These are phyloP conservation scores for Botia almorhae DNA, from an alignment of 2,797 vertebrate species.

Conservation along the genomic window DNA sequence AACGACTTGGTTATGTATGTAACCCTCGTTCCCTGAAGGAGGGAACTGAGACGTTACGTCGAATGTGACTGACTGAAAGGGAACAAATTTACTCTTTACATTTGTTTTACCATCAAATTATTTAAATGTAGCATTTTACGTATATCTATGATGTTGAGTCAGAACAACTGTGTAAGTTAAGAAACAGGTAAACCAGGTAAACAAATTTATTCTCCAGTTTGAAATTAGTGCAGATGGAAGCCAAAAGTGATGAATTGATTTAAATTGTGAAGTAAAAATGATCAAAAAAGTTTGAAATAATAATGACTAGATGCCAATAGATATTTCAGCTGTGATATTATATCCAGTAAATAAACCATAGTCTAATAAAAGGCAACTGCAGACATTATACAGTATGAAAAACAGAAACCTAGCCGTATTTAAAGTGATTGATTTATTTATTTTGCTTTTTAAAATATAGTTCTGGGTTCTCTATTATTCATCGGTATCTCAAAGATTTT, in stretches of 20 bases:
- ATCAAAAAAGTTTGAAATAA: background rate
- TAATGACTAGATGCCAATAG: slow-evolving; percentile 5
- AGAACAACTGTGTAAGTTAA: too few species aligned
- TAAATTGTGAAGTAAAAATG: background rate
- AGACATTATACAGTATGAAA: slow-evolving; percentile 14
- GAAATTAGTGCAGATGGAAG: too few species aligned
- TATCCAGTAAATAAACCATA: background rate
- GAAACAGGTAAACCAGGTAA: too few species aligned
- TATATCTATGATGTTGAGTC: too few species aligned
- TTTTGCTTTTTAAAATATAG: slow-evolving; percentile 20
- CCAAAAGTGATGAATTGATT: background rate
- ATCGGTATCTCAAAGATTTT: slow-evolving; percentile 18
- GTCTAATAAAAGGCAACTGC: slow-evolving; percentile 12
- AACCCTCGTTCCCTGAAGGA: too few species aligned
- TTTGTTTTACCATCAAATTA: too few species aligned
- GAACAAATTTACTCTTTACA: background rate
- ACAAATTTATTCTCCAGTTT: too few species aligned
- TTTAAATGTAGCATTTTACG: too few species aligned
- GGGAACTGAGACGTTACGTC: too few species aligned
- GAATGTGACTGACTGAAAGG: too few species aligned
- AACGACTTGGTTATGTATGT: too few species aligned
- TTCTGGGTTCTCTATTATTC: slow-evolving; percentile 33
- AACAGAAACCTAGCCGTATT: slow-evolving; percentile 17
- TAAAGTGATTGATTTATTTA: slow-evolving; percentile 28
- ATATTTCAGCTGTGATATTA: slow-evolving; percentile 10